A percentile compares a stretch with the other conserved stretches of the same genome.
These are phyloP conservation scores for Mayetiola destructor DNA, from an alignment of 2,888 invertebrate genomes.

Conservation along the genomic window DNA sequence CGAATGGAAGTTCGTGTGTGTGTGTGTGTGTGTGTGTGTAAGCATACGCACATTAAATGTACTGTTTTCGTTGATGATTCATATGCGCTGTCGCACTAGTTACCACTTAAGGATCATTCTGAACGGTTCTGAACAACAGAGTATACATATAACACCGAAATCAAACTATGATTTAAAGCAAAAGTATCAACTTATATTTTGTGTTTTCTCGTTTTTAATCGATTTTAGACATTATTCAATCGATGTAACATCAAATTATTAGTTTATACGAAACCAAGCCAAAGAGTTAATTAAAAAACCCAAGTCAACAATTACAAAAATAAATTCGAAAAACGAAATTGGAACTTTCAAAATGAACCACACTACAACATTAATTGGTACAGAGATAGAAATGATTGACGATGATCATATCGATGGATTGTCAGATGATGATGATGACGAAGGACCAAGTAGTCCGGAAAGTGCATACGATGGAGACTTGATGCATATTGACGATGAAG, in stretches of 20 bases:
- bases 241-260: too few relatives aligned
- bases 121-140: too few relatives aligned
- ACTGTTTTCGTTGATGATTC: neutral
- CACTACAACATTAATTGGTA: slow-evolving; percentile 27
- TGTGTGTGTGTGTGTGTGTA: neutral
- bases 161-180: too few relatives aligned
- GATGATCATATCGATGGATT: slow-evolving; percentile 45
- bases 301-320: neutral
- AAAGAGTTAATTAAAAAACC: neutral
- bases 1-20: neutral
- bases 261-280: neutral
- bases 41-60: too few relatives aligned
- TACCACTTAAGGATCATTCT: too few relatives aligned
- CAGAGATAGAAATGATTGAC: slow-evolving; percentile 56
- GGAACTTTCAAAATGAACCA: neutral
- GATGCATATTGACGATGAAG: slow-evolving; percentile 76
- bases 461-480: slow-evolving; percentile 65
- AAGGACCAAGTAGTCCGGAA: slow-evolving; percentile 65
- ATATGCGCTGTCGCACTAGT: slow-evolving; percentile 5
- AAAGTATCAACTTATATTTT: too few relatives aligned
- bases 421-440: slow-evolving; percentile 70
- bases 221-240: too few relatives aligned
- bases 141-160: too few relatives aligned
- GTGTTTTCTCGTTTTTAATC: too few relatives aligned
- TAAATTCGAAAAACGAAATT: neutral